Evolutionary conservation across 2,888 invertebrate species (phyloP), one percentile per base, ranked within the genome.

Genomic region (Polydrusus tereticollis): DNA sequence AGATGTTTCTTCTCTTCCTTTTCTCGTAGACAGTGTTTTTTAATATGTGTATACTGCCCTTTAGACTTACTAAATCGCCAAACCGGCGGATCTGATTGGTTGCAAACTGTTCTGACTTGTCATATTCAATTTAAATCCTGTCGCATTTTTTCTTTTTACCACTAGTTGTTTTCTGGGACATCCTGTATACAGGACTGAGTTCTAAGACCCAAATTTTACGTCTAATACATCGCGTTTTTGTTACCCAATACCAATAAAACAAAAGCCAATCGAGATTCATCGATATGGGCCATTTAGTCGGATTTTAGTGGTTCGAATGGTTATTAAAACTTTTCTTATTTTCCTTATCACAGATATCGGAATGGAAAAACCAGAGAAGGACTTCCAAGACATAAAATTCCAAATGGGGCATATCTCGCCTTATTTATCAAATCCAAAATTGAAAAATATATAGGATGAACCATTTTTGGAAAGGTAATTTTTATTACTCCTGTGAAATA

Each of bases 311-410:
- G 50, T 23, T 23, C n/a, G 50, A 6, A 50, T 50, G n/a, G 50
- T n/a, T 50, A 50, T 50, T 50, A 50, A 50, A 50, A 50, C 23
- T 50, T 50, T 50, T 50, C 50, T 50, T 50, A 50, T 23, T 23
- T 50, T 12, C 50, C 50, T 14, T 50, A 50, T 50, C 50, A n/a
- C n/a, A 12, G 21, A 50, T 20, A 50, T 50, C 50, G n/a, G 50
- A 21, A 50, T 50, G 23, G 50, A 50, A 50, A 50, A 50, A 18
- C 50, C 23, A 23, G 21, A 23, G 23, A n/a, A 23, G n/a, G 23
- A 50, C n/a, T 23, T 3, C 6, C n/a, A 23, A 50, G 50, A n/a
- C 50, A 23, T 50, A 50, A 50, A 50, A 50, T 23, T 50, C 23
- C n/a, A 50, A 50, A 50, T 14, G 50, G 21, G 23, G 5, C 21